Base-by-base conservation (phyloP, 2,113 vertebrate genomes). In the Colossoma macropomum region DNA sequence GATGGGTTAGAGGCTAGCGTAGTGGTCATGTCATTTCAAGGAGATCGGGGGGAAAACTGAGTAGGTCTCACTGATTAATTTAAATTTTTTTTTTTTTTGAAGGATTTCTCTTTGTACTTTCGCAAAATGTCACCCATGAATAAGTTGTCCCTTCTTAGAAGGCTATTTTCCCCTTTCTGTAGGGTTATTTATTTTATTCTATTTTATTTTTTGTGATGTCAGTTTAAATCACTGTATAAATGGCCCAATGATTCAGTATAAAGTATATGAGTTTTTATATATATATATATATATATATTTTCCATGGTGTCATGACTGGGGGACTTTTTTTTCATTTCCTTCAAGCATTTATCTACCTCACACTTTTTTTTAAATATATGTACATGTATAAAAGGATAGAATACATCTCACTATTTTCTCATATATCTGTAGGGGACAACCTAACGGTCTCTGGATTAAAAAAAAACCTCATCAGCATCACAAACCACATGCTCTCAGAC, bases 151-250 rank as follows among this genome's bases (percentile, higher is more conserved):
- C 65, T 85, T 84, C 34, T 90, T 86, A 86, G 68, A 89, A 86
- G 63, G 74, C 84, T 82, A 73, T 86, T 82, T 75, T 41, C 84
- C 63, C 72, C 81, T 75, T n/a, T 87, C 85, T 88, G 75, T 91
- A 88, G 84, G 93, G 87, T 90, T 93, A 93, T 94, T 94, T 92
- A 92, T 93, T 94, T 90, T 87, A 90, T 92, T 89, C 85, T 88
- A 45, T 85, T 34, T 41, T 79, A 82, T 90, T 85, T 88, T 88
- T 88, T 91, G 89, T 89, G 87, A 91, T 92, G 92, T 87, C 86
- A 91, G 92, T 93, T 93, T 91, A 88, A 94, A 92, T 94, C 92
- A 93, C 91, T 94, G 93, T 93, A 93, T 87, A 91, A 91, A 93
- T 92, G 88, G 90, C 92, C 92, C 88, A 89, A 91, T 84, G 84